Evolutionary conservation across 2,113 vertebrate genomes (phyloP).

Genomic region (Paracanthobrama guichenoti): DNA sequence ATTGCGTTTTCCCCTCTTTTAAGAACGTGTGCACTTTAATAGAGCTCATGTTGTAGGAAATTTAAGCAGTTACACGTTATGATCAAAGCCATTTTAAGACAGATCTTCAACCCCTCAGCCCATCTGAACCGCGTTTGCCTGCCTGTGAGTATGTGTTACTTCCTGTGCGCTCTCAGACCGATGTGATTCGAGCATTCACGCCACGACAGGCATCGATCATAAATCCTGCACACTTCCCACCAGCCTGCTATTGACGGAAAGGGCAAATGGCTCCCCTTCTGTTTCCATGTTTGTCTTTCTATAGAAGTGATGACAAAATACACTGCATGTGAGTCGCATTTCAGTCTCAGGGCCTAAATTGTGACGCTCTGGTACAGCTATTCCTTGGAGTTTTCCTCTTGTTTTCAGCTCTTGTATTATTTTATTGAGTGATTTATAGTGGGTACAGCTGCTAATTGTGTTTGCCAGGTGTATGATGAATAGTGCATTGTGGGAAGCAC

Average conservation of each 20-base stretch:
- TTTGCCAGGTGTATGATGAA: conserved; percentile 48
- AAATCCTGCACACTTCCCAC: conserved; percentile 56
- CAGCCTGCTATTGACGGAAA: conserved; percentile 56
- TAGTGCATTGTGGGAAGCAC: conserved; percentile 52
- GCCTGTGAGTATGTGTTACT: conserved; percentile 37
- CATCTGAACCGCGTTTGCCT: neutral
- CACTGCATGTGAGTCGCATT: conserved; percentile 63
- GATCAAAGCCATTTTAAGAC: conserved; percentile 14
- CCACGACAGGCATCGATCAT: conserved; percentile 65
- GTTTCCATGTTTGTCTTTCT: conserved; percentile 56
- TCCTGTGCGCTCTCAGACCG: conserved; percentile 19
- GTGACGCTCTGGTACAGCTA: neutral
- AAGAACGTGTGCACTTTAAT: neutral
- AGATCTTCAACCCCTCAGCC: neutral
- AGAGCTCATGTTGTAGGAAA: neutral
- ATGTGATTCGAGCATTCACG: conserved; percentile 54
- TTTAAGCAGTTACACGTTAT: neutral
- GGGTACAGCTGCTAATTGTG: conserved; percentile 45
- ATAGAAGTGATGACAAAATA: conserved; percentile 56
- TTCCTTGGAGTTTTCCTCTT: conserved; percentile 46
- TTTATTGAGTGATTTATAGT: conserved; percentile 52
- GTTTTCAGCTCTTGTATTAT: conserved; percentile 39
- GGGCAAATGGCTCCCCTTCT: conserved; percentile 59
- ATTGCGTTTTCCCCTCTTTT: neutral
- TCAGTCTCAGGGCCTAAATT: conserved; percentile 22